Evolutionary conservation across 2,113 vertebrate genomes (phyloP).

Genomic region (Eupsittula cactorum): DNA sequence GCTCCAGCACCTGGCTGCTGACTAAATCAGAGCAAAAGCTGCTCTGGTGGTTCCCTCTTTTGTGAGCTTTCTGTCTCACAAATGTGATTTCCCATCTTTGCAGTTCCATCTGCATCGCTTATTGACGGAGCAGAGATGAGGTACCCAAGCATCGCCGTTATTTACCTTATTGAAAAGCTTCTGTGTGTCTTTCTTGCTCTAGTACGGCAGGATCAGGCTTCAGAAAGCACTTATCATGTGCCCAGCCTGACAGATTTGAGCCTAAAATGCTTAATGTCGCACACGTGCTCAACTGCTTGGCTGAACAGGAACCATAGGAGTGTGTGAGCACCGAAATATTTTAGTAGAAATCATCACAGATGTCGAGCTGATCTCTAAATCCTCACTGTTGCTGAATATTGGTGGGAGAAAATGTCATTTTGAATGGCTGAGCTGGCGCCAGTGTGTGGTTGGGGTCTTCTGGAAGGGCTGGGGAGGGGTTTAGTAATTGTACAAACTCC

Average conservation of each 20-base stretch:
- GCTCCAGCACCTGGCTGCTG: background rate
- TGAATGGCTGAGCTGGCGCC: background rate
- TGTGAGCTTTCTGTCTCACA: background rate
- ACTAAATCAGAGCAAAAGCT: background rate
- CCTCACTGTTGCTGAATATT: background rate
- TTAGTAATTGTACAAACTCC: background rate
- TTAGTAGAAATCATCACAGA: background rate
- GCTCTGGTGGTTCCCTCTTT: background rate
- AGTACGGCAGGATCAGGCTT: background rate
- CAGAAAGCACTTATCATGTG: background rate
- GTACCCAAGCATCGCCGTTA: rapidly evolving
- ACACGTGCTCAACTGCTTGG: background rate
- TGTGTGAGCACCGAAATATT: rapidly evolving
- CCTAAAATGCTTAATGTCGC: rapidly evolving
- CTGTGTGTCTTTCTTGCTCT: background rate
- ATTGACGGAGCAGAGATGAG: background rate
- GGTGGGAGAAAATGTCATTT: background rate
- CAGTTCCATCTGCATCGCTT: background rate
- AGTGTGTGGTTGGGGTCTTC: background rate
- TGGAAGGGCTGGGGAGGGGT: background rate
- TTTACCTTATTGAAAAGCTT: background rate
- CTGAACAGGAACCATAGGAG: background rate
- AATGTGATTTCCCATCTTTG: background rate
- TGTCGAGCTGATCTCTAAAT: background rate
- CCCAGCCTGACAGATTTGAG: background rate